Evolutionary conservation across 2,113 vertebrate genomes (phyloP), one percentile per base, ranked within the genome.

Genomic region (Neodontobutis hainanensis): DNA sequence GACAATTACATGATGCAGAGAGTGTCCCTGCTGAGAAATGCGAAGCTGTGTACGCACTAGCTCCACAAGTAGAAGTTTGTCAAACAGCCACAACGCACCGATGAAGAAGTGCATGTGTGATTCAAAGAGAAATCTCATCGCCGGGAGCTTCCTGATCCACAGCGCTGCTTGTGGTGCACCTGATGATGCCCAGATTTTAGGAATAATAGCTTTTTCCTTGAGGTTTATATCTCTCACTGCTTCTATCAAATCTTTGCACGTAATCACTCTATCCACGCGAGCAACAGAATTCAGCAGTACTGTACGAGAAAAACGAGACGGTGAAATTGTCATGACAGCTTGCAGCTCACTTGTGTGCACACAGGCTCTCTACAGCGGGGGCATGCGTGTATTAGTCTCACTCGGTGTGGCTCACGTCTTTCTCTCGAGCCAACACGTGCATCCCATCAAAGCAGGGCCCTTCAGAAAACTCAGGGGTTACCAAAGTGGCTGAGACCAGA

Each of bases 251-350:
- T 88, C 80, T 88, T 61, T 80, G 80, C 74, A 86, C 52, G 64
- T 83, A 83, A 85, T 83, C 77, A 58, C 71, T 68, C 75, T 55
- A 70, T 70, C 67, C 61, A 53, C 45, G 68, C 46, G 81, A 81
- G 77, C 73, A 64, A 16, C 77, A 34, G 59, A 68, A 66, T 73
- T 75, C 73, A 63, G 70, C 76, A 55, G 65, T 64, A 62, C 65
- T 80, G 70, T 76, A 74, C 77, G 57, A 86, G 80, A 88, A 84
- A 88, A 85, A 89, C 48, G 74, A 85, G 83, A 57, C 75, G 75
- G 65, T 55, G 68, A 83, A 87, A 74, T 48, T 44, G 16, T 38
- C 51, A 36, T 77, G 85, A 86, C 86, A 87, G 78, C 79, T 75
- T 47, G 71, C 78, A 73, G 81, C 82, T 85, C 69, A 86, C 71